Evolutionary conservation across 2,113 vertebrate genomes (phyloP).

Genomic region (Burhinus bistriatus): DNA sequence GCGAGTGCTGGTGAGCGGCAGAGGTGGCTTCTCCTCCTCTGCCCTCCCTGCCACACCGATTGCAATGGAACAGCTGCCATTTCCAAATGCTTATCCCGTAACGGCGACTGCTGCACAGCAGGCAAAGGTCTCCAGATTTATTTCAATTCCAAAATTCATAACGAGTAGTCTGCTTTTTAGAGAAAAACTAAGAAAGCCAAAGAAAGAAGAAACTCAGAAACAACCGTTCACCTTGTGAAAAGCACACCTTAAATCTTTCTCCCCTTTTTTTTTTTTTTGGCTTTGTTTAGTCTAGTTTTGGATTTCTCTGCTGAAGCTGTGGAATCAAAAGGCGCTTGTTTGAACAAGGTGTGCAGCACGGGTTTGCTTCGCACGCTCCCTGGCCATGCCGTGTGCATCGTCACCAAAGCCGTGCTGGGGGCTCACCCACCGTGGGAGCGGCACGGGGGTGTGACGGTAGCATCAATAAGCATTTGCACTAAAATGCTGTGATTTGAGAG

Average conservation of each 20-base stretch:
- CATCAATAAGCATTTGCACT: rapidly evolving
- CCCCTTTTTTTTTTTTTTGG: background rate
- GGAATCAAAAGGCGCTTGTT: background rate
- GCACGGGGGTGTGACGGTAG: rapidly evolving
- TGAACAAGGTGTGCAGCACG: rapidly evolving
- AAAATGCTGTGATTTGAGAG: background rate
- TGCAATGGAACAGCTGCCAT: rapidly evolving
- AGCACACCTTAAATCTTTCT: background rate
- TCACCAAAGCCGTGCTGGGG: rapidly evolving
- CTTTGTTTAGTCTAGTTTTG: background rate
- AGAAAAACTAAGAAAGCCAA: background rate
- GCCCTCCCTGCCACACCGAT: rapidly evolving
- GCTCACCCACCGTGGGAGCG: background rate
- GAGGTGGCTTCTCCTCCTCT: background rate
- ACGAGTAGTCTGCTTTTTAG: background rate
- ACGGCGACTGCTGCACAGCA: rapidly evolving
- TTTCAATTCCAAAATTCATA: background rate
- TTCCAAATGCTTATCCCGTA: background rate
- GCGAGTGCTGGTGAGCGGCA: background rate
- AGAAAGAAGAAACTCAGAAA: background rate
- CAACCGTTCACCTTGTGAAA: background rate
- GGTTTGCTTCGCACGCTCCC: rapidly evolving
- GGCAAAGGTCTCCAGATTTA: background rate
- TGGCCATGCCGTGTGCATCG: rapidly evolving
- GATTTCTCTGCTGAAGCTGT: background rate